phyloP scores from a whole-genome alignment of 92 coral and sea anemone species.

The Phymanthus crucifer region DNA sequence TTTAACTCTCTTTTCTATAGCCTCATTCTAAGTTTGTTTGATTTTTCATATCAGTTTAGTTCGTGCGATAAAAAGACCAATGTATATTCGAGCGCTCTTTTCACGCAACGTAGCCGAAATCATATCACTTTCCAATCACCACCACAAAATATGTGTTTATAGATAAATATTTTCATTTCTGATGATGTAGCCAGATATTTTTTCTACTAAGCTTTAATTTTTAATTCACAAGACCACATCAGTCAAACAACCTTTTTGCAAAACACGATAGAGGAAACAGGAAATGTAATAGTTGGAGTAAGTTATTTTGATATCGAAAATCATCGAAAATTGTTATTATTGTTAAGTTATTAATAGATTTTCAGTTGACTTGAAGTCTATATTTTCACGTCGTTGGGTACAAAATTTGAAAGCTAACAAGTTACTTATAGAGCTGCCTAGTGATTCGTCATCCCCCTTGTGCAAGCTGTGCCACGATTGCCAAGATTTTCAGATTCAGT shows the following conservation, averaged over 20 bases:
- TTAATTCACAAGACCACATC: not conserved
- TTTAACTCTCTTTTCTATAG: not conserved
- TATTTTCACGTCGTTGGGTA: too few relatives aligned
- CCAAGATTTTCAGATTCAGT: too few relatives aligned
- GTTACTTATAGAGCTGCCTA: too few relatives aligned
- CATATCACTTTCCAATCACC: not conserved
- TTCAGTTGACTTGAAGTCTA: not conserved
- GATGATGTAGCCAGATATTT: not conserved
- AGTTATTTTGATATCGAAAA: not conserved
- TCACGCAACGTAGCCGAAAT: too few relatives aligned
- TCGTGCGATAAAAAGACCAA: not conserved
- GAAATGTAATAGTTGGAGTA: too few relatives aligned
- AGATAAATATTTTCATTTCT: not conserved
- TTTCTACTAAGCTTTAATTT: not conserved
- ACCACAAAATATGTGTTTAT: not conserved
- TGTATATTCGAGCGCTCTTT: not conserved
- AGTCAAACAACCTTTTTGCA: not conserved
- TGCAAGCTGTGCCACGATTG: too few relatives aligned
- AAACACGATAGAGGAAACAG: not conserved
- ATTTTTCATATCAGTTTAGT: not conserved
- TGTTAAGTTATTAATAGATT: not conserved
- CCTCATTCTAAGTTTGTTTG: not conserved
- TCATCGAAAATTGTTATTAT: not conserved
- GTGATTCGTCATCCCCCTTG: too few relatives aligned
- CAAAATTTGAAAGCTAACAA: not conserved